Evolutionary conservation across 2,888 invertebrate genomes (phyloP).

Genomic region (Crepidodera aurea): DNA sequence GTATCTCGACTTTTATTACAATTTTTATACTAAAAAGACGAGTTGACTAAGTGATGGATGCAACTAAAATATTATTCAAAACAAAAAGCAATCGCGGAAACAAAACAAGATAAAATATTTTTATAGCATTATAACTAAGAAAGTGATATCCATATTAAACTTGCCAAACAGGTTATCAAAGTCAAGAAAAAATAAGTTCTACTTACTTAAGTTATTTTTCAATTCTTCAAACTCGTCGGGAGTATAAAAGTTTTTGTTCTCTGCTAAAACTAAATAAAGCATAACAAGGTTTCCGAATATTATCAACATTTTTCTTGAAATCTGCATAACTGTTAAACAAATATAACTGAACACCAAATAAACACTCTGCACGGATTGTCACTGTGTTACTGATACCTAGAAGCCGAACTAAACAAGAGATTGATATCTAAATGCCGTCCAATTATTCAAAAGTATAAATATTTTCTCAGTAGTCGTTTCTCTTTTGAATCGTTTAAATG

Average conservation of each 20-base stretch:
- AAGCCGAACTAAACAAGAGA: not conserved
- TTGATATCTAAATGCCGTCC: not conserved
- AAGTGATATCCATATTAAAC: no score
- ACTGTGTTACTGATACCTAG: not conserved
- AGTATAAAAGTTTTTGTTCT: constrained; percentile 3
- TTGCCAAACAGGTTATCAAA: constrained; percentile 9
- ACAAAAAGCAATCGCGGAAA: no score
- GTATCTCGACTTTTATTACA: no score
- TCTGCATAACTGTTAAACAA: not conserved
- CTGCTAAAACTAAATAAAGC: not conserved
- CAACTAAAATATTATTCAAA: no score
- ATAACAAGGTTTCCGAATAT: constrained; percentile 4
- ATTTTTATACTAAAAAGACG: no score
- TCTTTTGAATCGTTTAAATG: not conserved
- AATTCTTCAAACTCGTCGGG: constrained; percentile 25
- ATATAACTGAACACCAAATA: no score
- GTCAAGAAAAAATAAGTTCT: not conserved
- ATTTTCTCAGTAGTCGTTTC: not conserved
- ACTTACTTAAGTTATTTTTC: constrained; percentile 10
- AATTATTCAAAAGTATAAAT: constrained; percentile 12
- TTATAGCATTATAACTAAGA: no score
- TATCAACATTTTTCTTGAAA: not conserved
- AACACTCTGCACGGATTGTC: not conserved
- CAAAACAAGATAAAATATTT: no score
- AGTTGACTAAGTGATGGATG: no score